These are phyloP conservation scores for Tetrax tetrax DNA, from an alignment of 2,113 vertebrate genomes.

Conservation along the genomic window DNA sequence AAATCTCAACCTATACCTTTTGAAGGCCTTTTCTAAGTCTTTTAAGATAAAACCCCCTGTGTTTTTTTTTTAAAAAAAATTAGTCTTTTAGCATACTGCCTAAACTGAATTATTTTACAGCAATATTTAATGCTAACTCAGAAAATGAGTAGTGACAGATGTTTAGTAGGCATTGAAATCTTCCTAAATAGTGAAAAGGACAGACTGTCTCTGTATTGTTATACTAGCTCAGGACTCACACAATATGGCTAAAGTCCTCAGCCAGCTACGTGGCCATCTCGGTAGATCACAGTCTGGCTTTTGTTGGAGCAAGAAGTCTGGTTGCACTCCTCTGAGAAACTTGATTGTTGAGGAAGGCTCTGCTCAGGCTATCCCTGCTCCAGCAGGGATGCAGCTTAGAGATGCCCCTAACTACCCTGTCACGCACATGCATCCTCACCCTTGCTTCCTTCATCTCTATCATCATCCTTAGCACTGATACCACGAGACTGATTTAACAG, in stretches of 20 bases:
- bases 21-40: neutral
- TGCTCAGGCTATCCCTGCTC: neutral
- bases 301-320: neutral
- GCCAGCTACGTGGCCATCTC: neutral
- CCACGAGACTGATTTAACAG: neutral
- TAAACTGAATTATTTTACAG: neutral
- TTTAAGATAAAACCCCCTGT: neutral
- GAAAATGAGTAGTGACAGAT: neutral
- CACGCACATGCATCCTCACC: neutral
- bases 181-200: neutral
- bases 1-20: neutral
- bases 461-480: neutral
- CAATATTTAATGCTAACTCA: neutral
- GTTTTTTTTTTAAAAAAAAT: neutral
- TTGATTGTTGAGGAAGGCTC: neutral
- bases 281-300: neutral
- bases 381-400: neutral
- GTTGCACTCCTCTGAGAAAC: neutral
- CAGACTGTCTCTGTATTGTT: neutral
- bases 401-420: neutral
- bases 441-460: neutral
- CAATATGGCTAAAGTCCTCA: neutral
- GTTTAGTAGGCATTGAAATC: neutral
- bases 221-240: neutral
- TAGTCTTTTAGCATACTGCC: neutral